phyloP scores from a whole-genome alignment of 2,888 invertebrate species.

The Phyllotreta cruciferae region DNA sequence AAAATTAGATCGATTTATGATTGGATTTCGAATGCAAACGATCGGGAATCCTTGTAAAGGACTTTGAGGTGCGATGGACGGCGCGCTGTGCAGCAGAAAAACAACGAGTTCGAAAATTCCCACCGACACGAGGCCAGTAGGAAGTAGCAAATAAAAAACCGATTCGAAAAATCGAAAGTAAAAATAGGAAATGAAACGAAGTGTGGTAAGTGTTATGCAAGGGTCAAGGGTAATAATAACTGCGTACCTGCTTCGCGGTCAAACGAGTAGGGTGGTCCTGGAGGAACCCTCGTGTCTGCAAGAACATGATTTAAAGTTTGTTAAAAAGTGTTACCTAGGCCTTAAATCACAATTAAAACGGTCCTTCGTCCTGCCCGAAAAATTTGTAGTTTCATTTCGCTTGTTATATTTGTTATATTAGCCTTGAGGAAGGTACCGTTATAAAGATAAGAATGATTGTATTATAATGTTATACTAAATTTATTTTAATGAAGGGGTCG shows the following conservation, averaged over 20 bases:
- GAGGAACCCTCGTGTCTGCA: slow-evolving; percentile 48
- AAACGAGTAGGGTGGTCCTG: slow-evolving; percentile 42
- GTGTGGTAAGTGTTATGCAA: slow-evolving; percentile 46
- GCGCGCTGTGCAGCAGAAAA: background rate
- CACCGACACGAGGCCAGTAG: slow-evolving; percentile 32
- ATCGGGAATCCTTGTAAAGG: too few relatives aligned
- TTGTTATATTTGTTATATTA: slow-evolving; percentile 39
- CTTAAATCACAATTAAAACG: slow-evolving; percentile 50
- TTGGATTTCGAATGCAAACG: too few relatives aligned
- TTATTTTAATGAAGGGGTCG: slow-evolving; percentile 53
- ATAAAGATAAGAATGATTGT: slow-evolving; percentile 51
- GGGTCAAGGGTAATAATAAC: slow-evolving; percentile 50
- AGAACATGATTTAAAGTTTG: slow-evolving; percentile 47
- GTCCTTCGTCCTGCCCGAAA: slow-evolving; percentile 52
- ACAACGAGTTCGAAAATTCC: slow-evolving; percentile 23
- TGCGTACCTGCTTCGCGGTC: slow-evolving; percentile 48
- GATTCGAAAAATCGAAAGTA: slow-evolving; percentile 30
- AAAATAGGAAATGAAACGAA: slow-evolving; percentile 35
- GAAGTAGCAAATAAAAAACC: slow-evolving; percentile 37
- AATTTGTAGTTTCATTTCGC: slow-evolving; percentile 53
- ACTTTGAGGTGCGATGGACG: background rate
- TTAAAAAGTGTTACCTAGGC: slow-evolving; percentile 56
- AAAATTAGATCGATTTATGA: too few relatives aligned
- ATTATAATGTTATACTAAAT: slow-evolving; percentile 55
- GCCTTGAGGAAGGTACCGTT: slow-evolving; percentile 34